These are phyloP conservation scores for Ctenopoma kingsleyae DNA, from an alignment of 2,797 vertebrate genomes.

Conservation along the genomic window DNA sequence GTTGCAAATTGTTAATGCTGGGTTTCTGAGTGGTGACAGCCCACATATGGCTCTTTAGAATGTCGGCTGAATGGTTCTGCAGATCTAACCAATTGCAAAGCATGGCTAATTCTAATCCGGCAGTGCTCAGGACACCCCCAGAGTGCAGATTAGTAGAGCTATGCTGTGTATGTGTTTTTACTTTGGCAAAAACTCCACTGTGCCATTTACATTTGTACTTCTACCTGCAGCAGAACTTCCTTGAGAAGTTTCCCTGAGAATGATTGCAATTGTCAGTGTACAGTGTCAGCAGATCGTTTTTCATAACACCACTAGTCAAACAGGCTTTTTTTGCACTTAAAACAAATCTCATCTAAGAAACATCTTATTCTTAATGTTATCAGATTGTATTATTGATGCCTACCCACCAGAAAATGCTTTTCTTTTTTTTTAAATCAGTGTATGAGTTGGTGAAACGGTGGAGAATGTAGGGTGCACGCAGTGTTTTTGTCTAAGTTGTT, in stretches of 20 bases:
- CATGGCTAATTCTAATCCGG: slow-evolving; percentile 59
- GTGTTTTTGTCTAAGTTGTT: background rate
- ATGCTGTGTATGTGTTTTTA: slow-evolving; percentile 12
- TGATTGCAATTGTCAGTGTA: background rate
- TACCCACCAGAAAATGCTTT: background rate
- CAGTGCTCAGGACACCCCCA: slow-evolving; percentile 34
- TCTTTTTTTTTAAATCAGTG: too few species aligned
- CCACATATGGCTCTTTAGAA: slow-evolving; percentile 52
- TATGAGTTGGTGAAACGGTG: background rate
- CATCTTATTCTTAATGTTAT: background rate
- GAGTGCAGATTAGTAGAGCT: slow-evolving; percentile 54
- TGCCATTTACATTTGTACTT: slow-evolving; percentile 6
- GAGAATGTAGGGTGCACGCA: background rate
- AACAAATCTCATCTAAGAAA: slow-evolving; percentile 1
- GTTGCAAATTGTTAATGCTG: slow-evolving; percentile 30
- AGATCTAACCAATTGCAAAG: slow-evolving; percentile 45
- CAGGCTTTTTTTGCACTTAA: slow-evolving; percentile 1
- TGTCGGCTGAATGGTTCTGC: slow-evolving; percentile 42
- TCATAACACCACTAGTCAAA: background rate
- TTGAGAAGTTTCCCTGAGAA: background rate
- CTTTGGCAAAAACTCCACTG: slow-evolving; percentile 3
- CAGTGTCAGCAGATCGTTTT: background rate
- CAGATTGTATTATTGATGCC: background rate
- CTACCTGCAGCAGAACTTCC: background rate
- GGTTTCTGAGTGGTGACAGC: slow-evolving; percentile 11